These are phyloP conservation scores for Notodonta dromedarius DNA, from an alignment of 2,888 invertebrate genomes.

Conservation along the genomic window DNA sequence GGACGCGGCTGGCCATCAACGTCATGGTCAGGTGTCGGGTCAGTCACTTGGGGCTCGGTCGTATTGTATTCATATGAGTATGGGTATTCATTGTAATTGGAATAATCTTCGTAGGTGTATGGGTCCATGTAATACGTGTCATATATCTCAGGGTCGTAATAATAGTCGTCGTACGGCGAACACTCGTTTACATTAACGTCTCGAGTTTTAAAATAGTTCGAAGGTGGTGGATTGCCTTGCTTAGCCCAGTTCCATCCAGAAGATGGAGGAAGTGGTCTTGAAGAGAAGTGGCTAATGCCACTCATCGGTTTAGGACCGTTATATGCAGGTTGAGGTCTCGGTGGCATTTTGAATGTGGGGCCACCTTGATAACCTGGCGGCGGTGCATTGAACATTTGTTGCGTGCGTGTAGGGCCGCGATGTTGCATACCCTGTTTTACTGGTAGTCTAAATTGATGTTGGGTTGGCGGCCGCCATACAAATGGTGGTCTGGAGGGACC, in stretches of 20 bases:
- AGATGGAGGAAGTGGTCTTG: conserved; percentile 9
- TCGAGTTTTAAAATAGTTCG: conserved; percentile 33
- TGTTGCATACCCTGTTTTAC: conserved; percentile 4
- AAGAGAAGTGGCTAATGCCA: conserved; percentile 20
- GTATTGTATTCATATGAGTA: too few species aligned
- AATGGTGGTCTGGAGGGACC: too few species aligned
- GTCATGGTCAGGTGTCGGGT: too few species aligned
- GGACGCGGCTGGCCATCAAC: too few species aligned
- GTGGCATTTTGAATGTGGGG: background rate
- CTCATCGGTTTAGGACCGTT: conserved; percentile 24
- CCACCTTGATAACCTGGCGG: conserved; percentile 8
- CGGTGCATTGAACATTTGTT: conserved; percentile 20
- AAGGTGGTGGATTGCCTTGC: conserved; percentile 30
- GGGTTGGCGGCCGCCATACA: background rate
- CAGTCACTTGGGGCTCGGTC: too few species aligned
- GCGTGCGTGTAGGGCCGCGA: conserved; percentile 11
- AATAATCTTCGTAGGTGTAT: too few species aligned
- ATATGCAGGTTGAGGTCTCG: background rate
- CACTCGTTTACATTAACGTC: conserved; percentile 30
- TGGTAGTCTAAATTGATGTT: background rate
- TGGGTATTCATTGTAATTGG: too few species aligned
- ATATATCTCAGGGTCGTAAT: background rate
- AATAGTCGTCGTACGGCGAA: background rate
- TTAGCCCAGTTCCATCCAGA: conserved; percentile 28
- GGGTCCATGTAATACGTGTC: too few species aligned